Evolutionary conservation across 1,140 invertebrate species (phyloP), one percentile per base, ranked within the genome.

Genomic region (Ganaspis sp.): DNA sequence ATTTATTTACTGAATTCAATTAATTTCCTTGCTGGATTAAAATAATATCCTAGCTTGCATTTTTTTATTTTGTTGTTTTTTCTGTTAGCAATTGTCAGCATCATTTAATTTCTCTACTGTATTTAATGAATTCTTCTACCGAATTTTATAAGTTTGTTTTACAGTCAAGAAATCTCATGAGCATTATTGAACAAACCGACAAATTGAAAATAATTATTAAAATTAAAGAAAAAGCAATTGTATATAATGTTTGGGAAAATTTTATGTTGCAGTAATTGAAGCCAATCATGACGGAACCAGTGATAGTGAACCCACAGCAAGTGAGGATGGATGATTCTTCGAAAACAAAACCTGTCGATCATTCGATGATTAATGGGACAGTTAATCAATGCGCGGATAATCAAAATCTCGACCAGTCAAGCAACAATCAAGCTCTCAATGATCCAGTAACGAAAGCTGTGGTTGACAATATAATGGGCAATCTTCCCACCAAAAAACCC

Each of bases 371-470:
- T n/a, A 64, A 64, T 64, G 58, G 58, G 15, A 64, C 23, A 49
- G n/a, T 49, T n/a, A 19, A 49, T 49, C 45, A 49, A 49, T 17
- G 19, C 19, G 11, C 45, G 15, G 58, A 29, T 15, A 64, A 64
- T 64, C 26, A 64, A 34, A 64, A 11, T 15, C 23, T 64, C 3
- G 58, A n/a, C 15, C 58, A 64, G 23, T n/a, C 26, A 6, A n/a
- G 58, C 23, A 64, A 64, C 15, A 64, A 15, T 64, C 78, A 78
- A 76, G 76, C 75, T 29, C 70, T 80, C 1, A 40, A 82, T 79
- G 92, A 92, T 81, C 92, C 92, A 37, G 89, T 92, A 4, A 92
- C 90, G n/a, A 92, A 90, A 81, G 92, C 92, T 4, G 89, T 92
- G 15, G 88, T 92, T 34, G 92, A 93, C 76, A 92, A 93, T 83